Percentiles rank a stretch among this genome's conserved stretches.
These are phyloP conservation scores for Drosophila tsacasi DNA, from an alignment of 1,140 invertebrate genomes.

Conservation along the genomic window DNA sequence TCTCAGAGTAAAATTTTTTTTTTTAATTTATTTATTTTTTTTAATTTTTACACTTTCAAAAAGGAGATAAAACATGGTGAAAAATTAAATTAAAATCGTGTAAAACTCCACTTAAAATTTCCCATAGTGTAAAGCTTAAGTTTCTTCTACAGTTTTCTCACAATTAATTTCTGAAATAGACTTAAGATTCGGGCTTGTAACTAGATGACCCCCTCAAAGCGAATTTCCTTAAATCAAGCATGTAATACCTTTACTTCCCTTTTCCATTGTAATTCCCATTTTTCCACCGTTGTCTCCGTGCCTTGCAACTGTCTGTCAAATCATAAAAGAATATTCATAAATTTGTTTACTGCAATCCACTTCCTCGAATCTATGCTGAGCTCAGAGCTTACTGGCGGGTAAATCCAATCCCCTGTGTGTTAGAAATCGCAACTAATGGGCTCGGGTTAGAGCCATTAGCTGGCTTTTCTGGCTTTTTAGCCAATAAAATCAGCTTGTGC, in stretches of 20 bases:
- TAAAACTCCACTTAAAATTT: no score
- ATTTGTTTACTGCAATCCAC: conserved; percentile 27
- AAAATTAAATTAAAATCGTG: no score
- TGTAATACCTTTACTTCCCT: background rate
- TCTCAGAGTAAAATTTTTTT: no score
- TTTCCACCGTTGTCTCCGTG: background rate
- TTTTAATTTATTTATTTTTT: no score
- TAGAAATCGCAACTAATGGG: conserved; percentile 43
- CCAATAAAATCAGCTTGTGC: conserved; percentile 39
- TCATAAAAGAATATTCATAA: conserved; percentile 31
- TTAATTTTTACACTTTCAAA: no score
- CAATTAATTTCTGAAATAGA: no score
- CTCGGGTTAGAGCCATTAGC: conserved; percentile 46
- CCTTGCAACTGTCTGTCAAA: conserved; percentile 1
- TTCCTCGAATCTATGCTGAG: conserved; percentile 8
- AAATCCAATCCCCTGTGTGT: conserved; percentile 10
- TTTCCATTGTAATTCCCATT: no score
- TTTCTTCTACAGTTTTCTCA: no score
- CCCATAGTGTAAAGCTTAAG: no score
- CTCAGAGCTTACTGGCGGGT: background rate
- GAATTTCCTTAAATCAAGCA: background rate
- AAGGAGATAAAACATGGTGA: no score
- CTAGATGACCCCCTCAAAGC: no score
- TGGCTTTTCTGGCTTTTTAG: conserved; percentile 45
- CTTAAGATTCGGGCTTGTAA: no score